Evolutionary conservation across 2,797 vertebrate genomes (phyloP), one percentile per base, ranked within the genome.

Genomic region (Apodemus agrarius): DNA sequence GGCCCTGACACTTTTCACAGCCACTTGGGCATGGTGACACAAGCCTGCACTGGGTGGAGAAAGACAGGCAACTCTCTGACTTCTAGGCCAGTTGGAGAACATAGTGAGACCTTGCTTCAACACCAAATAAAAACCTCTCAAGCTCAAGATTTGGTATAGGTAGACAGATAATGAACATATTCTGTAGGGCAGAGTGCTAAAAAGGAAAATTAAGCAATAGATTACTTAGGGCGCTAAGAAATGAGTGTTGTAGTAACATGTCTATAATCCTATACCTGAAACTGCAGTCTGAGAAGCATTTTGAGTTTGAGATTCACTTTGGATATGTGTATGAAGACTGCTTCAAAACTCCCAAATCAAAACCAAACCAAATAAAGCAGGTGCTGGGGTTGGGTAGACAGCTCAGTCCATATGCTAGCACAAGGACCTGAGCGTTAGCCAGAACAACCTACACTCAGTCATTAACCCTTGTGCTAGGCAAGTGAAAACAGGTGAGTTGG

Each of bases 181-280:
- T 90, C 80, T 90, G 59, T 81, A 75, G 91, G 34, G 72, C 16
- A 79, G 87, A 93, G 43, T 54, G 69, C 78, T 93, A 95, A 94
- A 67, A 76, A 93, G 63, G 61, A 93, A 93, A 75, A 76, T 52
- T 79, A 90, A 76, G 37, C 16, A 90, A 43, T 12, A 92, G 54
- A 93, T 2, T 80, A 74, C 79, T 67, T 54, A 31, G 37, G 29
- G 6, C 79, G 31, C 37, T 90, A 93, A 96, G 49, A 40, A 46
- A 14, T 89, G 54, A 46, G 29, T 63, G 31, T 4, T 31, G 29
- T 34, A 34, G 86, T 13, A 72, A 89, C 37, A 61, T 31, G 46
- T 79, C 22, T 63, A 52, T 79, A 65, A 37, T 29, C 31, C 34
- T 65, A n/a, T 24, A 90, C 61, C 34, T 80, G 61, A n/a, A n/a